These are phyloP conservation scores for Cheilosia scutellata DNA, from an alignment of 2,888 invertebrate genomes.

Conservation along the genomic window DNA sequence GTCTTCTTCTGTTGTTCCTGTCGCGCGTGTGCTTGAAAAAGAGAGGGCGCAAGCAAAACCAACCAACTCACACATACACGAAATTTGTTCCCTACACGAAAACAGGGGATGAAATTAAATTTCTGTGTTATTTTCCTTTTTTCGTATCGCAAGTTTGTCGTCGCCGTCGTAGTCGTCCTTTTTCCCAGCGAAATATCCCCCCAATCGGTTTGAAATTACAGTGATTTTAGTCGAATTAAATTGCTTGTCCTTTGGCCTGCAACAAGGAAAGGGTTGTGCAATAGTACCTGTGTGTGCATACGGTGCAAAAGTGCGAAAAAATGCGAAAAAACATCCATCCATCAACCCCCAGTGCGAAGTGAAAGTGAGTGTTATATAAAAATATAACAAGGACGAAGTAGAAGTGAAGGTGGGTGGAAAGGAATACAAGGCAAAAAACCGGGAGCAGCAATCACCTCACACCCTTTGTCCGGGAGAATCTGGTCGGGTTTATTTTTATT, in stretches of 20 bases:
- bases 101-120: constrained; percentile 71
- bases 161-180: constrained; percentile 53
- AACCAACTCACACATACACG: constrained; percentile 21
- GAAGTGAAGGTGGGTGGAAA: constrained; percentile 35
- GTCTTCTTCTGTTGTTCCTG: constrained; percentile 43
- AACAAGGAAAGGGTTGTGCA: constrained; percentile 18
- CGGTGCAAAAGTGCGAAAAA: constrained; percentile 61
- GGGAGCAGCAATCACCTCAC: constrained; percentile 42
- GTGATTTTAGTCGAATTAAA: constrained; percentile 35
- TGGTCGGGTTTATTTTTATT: not conserved
- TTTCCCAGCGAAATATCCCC: constrained; percentile 37
- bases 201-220: constrained; percentile 50
- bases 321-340: constrained; percentile 66
- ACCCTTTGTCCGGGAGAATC: constrained; percentile 20
- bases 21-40: constrained; percentile 32
- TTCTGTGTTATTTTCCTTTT: constrained; percentile 64
- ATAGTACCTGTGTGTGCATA: constrained; percentile 41
- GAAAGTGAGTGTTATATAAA: constrained; percentile 76
- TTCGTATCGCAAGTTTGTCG: constrained; percentile 53
- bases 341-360: constrained; percentile 64
- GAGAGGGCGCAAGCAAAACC: constrained; percentile 26
- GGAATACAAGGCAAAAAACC: constrained; percentile 35
- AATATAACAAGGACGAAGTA: constrained; percentile 63
- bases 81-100: constrained; percentile 14
- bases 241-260: constrained; percentile 35